phyloP scores from a whole-genome alignment of 2,113 vertebrate genomes.

The Seriola aureovittata region DNA sequence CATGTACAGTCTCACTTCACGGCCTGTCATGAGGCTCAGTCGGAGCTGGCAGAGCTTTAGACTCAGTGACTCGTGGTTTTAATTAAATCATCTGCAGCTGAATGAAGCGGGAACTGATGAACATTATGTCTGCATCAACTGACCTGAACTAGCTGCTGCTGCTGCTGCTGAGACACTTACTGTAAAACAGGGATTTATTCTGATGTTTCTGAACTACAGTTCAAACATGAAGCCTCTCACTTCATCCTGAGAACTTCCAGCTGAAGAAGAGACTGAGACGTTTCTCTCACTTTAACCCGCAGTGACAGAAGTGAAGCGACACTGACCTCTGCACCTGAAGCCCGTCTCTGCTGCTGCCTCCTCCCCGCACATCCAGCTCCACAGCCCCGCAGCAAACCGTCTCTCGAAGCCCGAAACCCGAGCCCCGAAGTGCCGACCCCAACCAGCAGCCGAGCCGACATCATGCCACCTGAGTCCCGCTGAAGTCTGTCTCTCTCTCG shows the following conservation, averaged over 20 bases:
- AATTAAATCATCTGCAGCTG: conserved; percentile 52
- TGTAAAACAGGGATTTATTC: not conserved
- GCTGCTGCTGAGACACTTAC: no score
- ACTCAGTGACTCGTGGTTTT: conserved; percentile 58
- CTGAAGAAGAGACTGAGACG: no score
- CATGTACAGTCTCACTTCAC: not conserved
- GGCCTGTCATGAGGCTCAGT: not conserved
- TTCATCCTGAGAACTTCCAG: not conserved
- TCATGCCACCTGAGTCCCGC: conserved; percentile 42
- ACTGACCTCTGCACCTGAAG: conserved; percentile 67
- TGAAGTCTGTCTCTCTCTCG: not conserved
- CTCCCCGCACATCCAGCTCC: conserved; percentile 34
- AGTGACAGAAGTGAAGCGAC: not conserved
- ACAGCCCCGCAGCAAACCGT: conserved; percentile 42
- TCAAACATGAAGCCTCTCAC: not conserved
- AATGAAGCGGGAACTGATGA: conserved; percentile 55
- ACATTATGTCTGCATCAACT: conserved; percentile 59
- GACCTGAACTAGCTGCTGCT: not conserved
- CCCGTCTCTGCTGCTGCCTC: conserved; percentile 60
- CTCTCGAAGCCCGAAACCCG: conserved; percentile 49
- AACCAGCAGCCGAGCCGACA: conserved; percentile 67
- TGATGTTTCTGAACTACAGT: not conserved
- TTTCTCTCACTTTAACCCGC: no score
- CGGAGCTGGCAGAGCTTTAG: not conserved
- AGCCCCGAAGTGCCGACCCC: conserved; percentile 41